Base-by-base conservation (phyloP, 2,888 invertebrate species). In the Vannuccia rotundouncinata region DNA sequence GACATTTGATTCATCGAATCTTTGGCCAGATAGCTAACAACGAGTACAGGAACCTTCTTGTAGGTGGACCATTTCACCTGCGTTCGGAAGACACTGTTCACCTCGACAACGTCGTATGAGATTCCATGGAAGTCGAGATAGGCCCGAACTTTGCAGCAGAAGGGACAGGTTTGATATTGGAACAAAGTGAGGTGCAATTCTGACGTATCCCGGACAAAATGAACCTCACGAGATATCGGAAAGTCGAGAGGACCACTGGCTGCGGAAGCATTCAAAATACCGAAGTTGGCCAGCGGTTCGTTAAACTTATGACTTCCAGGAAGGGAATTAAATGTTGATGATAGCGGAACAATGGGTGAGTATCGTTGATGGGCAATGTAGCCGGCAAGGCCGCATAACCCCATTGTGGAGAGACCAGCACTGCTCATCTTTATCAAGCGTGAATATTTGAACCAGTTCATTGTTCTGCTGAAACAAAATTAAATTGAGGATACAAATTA, bases 81-180 rank as follows among this genome's bases (percentile, higher is more conserved):
- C 84, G 93, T 92, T 27, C 95, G 91, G 0, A 95, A 90, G 0
- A 99, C 95, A 10, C 98, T 96, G 88, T 99, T 95, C 0, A 99
- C 98, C 90, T 99, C 98, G 0, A 99, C 93, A 2, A 99, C 91
- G 84, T 98, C 93, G 87, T 99, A 99, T 0, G 94, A 93, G 80
- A 98, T 91, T 0, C 97, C 96, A 87, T 93, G 92, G 84, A 92
- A 95, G 88, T 99, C 97, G 13, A 99, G 90, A 30, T 84, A 84
- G 1, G 88, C 86, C 28, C 88, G 82, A 1, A 86, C 86, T 90
- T 97, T 98, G 86, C 95, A 96, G 88, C 97, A 97, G 88, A 97
- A 98, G 0, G 98, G 98, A 86, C 98, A 99, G 0, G 95, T 95
- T 85, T 95, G 93, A 87, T 95, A 99, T 90, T 99, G 99, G 86